Conservation (phyloP, 2,797 vertebrate genomes). For the Clarias laeviceps region DNA sequence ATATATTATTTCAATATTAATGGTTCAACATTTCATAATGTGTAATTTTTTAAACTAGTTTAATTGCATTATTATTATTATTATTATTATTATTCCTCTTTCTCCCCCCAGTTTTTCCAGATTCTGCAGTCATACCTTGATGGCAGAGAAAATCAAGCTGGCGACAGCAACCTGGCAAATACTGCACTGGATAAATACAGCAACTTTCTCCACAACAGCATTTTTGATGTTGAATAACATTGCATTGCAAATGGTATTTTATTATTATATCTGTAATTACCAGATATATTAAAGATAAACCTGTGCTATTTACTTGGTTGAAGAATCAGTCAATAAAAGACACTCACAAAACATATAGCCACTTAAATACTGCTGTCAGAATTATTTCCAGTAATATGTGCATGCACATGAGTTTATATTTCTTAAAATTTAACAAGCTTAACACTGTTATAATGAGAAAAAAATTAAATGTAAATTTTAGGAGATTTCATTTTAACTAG, state of each 20-base stretch:
- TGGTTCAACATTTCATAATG: neutral
- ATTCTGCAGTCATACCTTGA: conserved; percentile 54
- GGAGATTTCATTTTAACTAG: neutral
- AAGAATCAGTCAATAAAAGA: neutral
- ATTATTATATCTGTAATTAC: neutral
- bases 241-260: neutral
- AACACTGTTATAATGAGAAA: neutral
- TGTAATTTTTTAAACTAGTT: no score
- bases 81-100: neutral
- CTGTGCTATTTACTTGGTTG: neutral
- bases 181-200: conserved; percentile 52
- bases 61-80: neutral
- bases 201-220: conserved; percentile 55
- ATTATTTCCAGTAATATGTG: neutral
- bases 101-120: conserved; percentile 53
- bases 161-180: conserved; percentile 36
- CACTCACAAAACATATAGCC: neutral
- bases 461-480: neutral
- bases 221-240: conserved; percentile 39
- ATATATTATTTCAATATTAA: neutral
- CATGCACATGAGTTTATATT: no score
- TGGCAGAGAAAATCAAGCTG: conserved; percentile 48
- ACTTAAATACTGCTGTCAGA: neutral
- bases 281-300: neutral
- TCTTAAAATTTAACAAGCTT: neutral